These are phyloP conservation scores for Hydraecia micacea DNA, from an alignment of 2,888 invertebrate genomes.

Conservation along the genomic window DNA sequence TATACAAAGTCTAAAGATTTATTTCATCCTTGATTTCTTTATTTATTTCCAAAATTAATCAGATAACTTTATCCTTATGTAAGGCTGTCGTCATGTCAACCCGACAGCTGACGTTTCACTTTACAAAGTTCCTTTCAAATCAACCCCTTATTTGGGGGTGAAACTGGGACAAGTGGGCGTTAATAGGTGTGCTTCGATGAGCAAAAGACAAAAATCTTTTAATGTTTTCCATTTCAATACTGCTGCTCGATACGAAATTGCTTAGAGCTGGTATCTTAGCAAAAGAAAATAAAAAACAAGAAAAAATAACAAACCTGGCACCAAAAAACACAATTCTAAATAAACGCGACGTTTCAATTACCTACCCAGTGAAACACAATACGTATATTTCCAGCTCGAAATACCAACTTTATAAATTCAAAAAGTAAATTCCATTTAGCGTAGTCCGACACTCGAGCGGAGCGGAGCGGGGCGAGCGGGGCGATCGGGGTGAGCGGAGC, in stretches of 20 bases:
- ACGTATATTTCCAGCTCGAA: slow-evolving; percentile 55
- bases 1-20: background rate
- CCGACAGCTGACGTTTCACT: slow-evolving; percentile 37
- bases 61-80: background rate
- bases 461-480: slow-evolving; percentile 11
- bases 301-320: slow-evolving; percentile 26
- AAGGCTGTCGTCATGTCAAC: slow-evolving; percentile 24
- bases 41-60: slow-evolving; percentile 2
- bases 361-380: slow-evolving; percentile 57
- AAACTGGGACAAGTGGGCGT: slow-evolving; percentile 43
- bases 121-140: slow-evolving; percentile 34
- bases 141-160: slow-evolving; percentile 26
- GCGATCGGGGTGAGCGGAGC: slow-evolving; percentile 26
- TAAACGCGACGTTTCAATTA: slow-evolving; percentile 65
- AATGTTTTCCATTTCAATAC: background rate
- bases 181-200: background rate
- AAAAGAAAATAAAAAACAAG: slow-evolving; percentile 26
- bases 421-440: slow-evolving; percentile 69
- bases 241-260: background rate
- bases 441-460: slow-evolving; percentile 50
- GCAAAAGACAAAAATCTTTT: slow-evolving; percentile 15
- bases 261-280: background rate
- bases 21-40: background rate
- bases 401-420: slow-evolving; percentile 63
- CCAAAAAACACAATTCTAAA: slow-evolving; percentile 61